Evolutionary conservation across 2,888 invertebrate genomes (phyloP).

Genomic region (Leucophora obtusa): DNA sequence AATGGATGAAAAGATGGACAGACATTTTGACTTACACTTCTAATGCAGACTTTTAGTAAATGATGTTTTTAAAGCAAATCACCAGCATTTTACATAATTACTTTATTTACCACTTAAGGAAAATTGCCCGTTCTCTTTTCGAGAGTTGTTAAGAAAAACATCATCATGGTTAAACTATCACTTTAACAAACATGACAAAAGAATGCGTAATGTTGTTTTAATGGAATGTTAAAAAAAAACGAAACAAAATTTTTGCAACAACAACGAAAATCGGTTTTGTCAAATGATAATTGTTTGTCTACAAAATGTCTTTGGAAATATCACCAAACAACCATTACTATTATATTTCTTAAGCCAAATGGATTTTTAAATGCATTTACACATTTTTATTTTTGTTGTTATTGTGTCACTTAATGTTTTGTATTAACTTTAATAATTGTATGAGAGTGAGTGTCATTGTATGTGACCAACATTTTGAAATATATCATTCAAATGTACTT

Average conservation of each 20-base stretch:
- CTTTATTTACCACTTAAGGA: conserved; percentile 53
- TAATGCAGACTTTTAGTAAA: conserved; percentile 37
- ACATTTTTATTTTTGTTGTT: conserved; percentile 19
- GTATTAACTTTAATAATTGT: conserved; percentile 32
- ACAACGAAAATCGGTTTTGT: conserved; percentile 46
- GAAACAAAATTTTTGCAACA: conserved; percentile 5
- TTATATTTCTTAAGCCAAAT: conserved; percentile 46
- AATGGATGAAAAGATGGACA: conserved; percentile 3
- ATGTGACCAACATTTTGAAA: conserved; percentile 56
- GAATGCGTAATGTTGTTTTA: conserved; percentile 39
- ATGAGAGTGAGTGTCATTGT: conserved; percentile 42
- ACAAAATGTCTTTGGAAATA: conserved; percentile 31
- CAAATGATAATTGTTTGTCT: conserved; percentile 49
- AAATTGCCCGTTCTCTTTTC: conserved; percentile 49
- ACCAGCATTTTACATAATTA: conserved; percentile 51
- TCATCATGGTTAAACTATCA: conserved; percentile 16
- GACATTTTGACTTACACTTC: not conserved
- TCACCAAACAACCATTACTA: not conserved
- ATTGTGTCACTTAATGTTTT: conserved; percentile 45
- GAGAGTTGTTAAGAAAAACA: conserved; percentile 2
- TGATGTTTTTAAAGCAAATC: conserved; percentile 42
- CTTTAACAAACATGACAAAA: conserved; percentile 28
- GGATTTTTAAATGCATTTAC: conserved; percentile 48
- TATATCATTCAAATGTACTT: conserved; percentile 21
- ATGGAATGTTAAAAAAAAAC: conserved; percentile 7